Conservation (phyloP, 2,888 invertebrate genomes). For the Leptopilina myrica region DNA sequence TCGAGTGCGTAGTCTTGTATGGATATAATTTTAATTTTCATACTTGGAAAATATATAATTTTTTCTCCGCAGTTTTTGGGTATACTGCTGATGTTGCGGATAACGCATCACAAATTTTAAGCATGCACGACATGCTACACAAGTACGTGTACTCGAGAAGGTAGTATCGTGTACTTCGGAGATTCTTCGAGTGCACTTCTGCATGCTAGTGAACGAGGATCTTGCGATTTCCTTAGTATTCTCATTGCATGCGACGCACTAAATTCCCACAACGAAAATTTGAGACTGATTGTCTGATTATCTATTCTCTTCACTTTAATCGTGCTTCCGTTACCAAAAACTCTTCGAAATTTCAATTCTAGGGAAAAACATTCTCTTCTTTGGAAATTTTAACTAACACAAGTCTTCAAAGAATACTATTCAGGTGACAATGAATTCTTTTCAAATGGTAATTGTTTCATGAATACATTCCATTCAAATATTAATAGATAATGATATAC, state of each 20-base stretch:
- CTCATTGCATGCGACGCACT: conserved; percentile 24
- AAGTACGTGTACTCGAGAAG: conserved; percentile 39
- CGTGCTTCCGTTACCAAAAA: conserved; percentile 1
- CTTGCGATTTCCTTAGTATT: conserved; percentile 18
- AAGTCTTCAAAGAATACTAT: too few relatives aligned
- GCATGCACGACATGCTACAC: conserved; percentile 49
- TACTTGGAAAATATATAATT: neutral
- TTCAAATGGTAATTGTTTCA: too few relatives aligned
- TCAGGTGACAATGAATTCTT: too few relatives aligned
- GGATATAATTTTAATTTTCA: too few relatives aligned
- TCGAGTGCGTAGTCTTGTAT: too few relatives aligned
- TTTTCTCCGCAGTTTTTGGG: neutral
- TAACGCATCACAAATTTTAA: conserved; percentile 43
- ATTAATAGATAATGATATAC: too few relatives aligned
- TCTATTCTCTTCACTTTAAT: conserved; percentile 19
- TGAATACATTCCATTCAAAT: too few relatives aligned
- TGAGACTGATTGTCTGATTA: conserved; percentile 17
- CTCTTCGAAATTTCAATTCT: neutral
- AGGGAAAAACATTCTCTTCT: neutral
- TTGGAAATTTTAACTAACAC: neutral
- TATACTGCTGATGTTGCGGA: neutral
- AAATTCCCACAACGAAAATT: conserved; percentile 33
- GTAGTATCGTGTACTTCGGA: conserved; percentile 40
- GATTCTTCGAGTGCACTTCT: conserved; percentile 49
- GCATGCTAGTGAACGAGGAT: conserved; percentile 41